Conservation (phyloP, 2,797 vertebrate species). For the Eospalax fontanierii region DNA sequence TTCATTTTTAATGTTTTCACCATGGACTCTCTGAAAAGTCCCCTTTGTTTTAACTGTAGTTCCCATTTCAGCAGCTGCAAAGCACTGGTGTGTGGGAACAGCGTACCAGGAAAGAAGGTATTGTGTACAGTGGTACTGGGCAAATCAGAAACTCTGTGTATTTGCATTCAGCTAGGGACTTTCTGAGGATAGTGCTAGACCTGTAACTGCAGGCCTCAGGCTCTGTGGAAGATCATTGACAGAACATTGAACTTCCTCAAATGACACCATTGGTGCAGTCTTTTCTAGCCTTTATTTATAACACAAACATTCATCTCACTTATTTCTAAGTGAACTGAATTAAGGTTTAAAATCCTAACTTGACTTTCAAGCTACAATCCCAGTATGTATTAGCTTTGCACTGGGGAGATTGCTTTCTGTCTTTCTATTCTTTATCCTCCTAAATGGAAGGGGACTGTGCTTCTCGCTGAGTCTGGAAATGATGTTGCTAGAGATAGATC, state of each 20-base stretch:
- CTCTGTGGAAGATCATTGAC: not conserved
- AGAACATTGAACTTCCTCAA: slow-evolving; percentile 56
- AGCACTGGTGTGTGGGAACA: slow-evolving; percentile 17
- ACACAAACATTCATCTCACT: slow-evolving; percentile 16
- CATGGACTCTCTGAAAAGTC: slow-evolving; percentile 47
- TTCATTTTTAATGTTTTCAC: slow-evolving; percentile 34
- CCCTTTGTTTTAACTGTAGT: not conserved
- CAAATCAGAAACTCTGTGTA: slow-evolving; percentile 64
- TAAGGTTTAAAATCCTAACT: not conserved
- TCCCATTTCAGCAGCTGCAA: slow-evolving; percentile 45
- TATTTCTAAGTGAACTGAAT: slow-evolving; percentile 46
- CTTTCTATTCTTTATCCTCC: not conserved
- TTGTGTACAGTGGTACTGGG: not conserved
- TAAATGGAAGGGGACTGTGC: not conserved
- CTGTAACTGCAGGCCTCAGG: not conserved
- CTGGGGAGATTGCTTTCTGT: not conserved
- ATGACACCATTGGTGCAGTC: not conserved
- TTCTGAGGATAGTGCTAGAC: slow-evolving; percentile 55
- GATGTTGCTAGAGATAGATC: not conserved
- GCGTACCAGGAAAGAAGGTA: slow-evolving; percentile 26
- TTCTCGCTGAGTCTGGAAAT: not conserved
- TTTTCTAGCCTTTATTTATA: slow-evolving; percentile 7
- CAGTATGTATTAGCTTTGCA: not conserved
- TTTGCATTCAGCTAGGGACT: slow-evolving; percentile 77
- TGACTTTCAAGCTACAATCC: not conserved